Percentiles rank a stretch among this genome's conserved stretches.
Conservation (phyloP, 1,140 invertebrate genomes). For the Lucilia cuprina region DNA sequence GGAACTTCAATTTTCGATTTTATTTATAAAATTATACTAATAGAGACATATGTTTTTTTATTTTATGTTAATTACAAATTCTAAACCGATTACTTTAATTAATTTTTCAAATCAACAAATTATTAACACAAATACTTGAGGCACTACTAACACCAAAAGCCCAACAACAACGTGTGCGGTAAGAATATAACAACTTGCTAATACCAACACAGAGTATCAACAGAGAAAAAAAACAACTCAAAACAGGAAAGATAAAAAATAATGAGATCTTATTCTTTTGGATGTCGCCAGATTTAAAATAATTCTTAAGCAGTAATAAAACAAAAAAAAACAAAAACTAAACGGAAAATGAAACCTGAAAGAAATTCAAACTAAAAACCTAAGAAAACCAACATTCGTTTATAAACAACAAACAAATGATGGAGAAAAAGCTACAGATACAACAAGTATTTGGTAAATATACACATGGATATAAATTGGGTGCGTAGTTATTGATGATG, state of each 20-base stretch:
- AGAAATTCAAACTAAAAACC: background rate
- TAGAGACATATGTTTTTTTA: too few relatives aligned
- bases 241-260: constrained; percentile 10
- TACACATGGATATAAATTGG: constrained; percentile 4
- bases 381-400: background rate
- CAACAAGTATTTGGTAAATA: background rate
- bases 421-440: too few relatives aligned
- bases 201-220: background rate
- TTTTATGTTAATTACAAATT: too few relatives aligned
- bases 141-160: background rate
- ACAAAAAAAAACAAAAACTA: background rate
- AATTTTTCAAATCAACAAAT: background rate
- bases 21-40: too few relatives aligned
- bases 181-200: background rate
- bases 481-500: constrained; percentile 15
- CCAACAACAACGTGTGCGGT: constrained; percentile 22
- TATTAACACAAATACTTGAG: background rate
- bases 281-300: constrained; percentile 14
- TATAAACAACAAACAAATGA: too few relatives aligned
- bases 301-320: background rate
- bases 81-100: background rate
- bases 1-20: too few relatives aligned
- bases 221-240: too few relatives aligned
- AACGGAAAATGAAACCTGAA: background rate
- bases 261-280: constrained; percentile 20